phyloP scores from a whole-genome alignment of 30 jellyfish, hydroid and myxozoan species.

The Sanderia malayensis region DNA sequence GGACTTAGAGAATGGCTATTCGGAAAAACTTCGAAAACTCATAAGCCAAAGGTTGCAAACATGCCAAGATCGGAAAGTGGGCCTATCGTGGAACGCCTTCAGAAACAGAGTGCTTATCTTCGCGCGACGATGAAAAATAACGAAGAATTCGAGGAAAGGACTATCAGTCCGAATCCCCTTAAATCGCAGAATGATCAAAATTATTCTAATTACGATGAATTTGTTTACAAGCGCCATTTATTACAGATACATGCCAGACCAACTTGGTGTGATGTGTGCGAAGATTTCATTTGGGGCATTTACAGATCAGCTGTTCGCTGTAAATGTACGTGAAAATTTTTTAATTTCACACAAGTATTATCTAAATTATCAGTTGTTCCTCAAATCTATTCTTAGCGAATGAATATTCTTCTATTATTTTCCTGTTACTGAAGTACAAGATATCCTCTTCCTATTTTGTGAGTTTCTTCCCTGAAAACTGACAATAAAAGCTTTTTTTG shows the following conservation, averaged over 20 bases:
- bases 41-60: constrained; percentile 29
- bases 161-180: neutral
- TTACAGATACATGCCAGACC: constrained; percentile 81
- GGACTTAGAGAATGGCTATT: constrained; percentile 72
- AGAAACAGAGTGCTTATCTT: constrained; percentile 55
- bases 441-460: no score
- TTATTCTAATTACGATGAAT: constrained; percentile 24
- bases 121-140: constrained; percentile 24
- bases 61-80: constrained; percentile 18
- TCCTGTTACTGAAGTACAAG: no score
- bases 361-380: no score
- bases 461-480: no score
- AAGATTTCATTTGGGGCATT: constrained; percentile 81
- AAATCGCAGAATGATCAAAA: constrained; percentile 21
- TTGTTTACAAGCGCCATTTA: constrained; percentile 45
- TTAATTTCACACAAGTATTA: no score
- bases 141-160: constrained; percentile 4
- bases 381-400: no score
- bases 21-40: constrained; percentile 54
- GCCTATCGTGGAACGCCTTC: constrained; percentile 60
- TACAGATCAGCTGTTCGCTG: constrained; percentile 83
- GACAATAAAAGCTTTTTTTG: no score
- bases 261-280: constrained; percentile 94
- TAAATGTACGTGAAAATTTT: constrained; percentile 57
- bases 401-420: no score